Evolutionary conservation across 2,888 invertebrate species (phyloP).

Genomic region (Rhodophaea formosa): DNA sequence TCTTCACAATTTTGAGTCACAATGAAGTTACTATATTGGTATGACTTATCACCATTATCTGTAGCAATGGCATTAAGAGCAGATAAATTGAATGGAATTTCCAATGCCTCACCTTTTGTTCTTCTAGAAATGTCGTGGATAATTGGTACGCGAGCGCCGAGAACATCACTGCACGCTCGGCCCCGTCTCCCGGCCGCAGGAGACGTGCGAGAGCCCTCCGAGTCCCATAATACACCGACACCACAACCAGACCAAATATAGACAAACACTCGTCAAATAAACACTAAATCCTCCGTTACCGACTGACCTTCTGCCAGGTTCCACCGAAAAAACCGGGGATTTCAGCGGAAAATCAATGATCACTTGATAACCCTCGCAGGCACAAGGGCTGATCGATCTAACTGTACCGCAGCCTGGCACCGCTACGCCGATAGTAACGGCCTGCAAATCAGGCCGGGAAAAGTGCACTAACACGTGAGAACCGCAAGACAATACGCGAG

Average conservation of each 20-base stretch:
- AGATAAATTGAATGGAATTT: background rate
- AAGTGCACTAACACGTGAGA: slow-evolving; percentile 67
- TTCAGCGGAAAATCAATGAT: slow-evolving; percentile 48
- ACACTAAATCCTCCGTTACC: slow-evolving; percentile 1
- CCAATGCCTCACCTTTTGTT: slow-evolving; percentile 55
- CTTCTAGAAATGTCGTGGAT: slow-evolving; percentile 68
- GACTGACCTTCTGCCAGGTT: slow-evolving; percentile 8
- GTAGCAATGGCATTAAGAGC: background rate
- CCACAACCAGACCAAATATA: slow-evolving; percentile 5
- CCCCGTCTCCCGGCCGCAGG: slow-evolving; percentile 47
- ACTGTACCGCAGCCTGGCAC: slow-evolving; percentile 36
- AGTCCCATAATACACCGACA: slow-evolving; percentile 46
- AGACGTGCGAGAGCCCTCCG: slow-evolving; percentile 38
- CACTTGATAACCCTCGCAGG: slow-evolving; percentile 47
- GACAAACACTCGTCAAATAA: slow-evolving; percentile 17
- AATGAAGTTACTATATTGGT: too few species aligned
- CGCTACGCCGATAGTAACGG: slow-evolving; percentile 32
- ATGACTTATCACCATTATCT: background rate
- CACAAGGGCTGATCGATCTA: slow-evolving; percentile 39
- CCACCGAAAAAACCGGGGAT: slow-evolving; percentile 21
- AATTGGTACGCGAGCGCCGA: slow-evolving; percentile 69
- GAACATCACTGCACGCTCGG: slow-evolving; percentile 60
- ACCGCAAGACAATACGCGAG: slow-evolving; percentile 69
- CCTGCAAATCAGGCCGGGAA: slow-evolving; percentile 47
- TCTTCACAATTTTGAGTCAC: too few species aligned